A percentile compares a stretch with the other conserved stretches of the same genome.
Evolutionary conservation across 2,888 invertebrate genomes (phyloP).

Genomic region (Camponotus fellah): DNA sequence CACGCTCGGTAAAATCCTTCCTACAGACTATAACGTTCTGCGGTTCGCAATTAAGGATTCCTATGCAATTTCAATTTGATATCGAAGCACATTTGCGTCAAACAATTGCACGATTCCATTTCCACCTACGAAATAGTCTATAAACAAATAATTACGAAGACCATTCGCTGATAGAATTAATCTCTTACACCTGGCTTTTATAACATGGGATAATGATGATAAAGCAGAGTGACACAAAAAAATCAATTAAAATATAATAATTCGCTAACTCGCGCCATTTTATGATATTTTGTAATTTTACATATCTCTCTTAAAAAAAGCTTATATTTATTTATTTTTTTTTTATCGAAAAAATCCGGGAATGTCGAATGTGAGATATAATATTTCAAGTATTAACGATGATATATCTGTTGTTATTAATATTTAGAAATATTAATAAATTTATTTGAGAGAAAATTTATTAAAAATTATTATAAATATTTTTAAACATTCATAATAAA

Average conservation of each 20-base stretch:
- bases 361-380: not conserved
- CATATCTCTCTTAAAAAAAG: not conserved
- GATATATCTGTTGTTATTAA: not conserved
- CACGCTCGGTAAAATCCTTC: conserved; percentile 27
- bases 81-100: not conserved
- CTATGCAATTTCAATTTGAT: conserved; percentile 14
- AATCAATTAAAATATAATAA: not conserved
- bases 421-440: not conserved
- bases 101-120: not conserved
- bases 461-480: not conserved
- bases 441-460: not conserved
- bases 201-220: not conserved
- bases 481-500: not conserved
- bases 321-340: not conserved
- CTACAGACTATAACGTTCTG: not conserved
- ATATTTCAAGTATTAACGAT: not conserved
- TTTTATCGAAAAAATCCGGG: not conserved
- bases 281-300: not conserved
- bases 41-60: conserved; percentile 32
- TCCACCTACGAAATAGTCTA: not conserved
- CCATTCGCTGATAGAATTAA: conserved; percentile 8
- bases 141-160: conserved; percentile 11
- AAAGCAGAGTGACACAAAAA: not conserved
- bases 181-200: not conserved
- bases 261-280: not conserved